Conservation (phyloP, 2,797 vertebrate species). For the Sebastiscus albofasciatus region DNA sequence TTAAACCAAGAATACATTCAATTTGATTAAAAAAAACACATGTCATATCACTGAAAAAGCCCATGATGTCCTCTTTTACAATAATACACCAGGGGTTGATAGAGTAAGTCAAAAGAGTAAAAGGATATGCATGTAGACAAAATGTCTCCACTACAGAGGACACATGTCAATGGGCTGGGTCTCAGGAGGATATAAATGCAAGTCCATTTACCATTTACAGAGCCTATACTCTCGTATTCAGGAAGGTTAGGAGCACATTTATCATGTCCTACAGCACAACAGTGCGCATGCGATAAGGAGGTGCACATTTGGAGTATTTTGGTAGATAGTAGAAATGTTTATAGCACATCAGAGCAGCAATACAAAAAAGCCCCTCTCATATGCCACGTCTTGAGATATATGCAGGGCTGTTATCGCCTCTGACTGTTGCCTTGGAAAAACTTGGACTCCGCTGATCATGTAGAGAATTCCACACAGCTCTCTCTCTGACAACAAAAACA, state of each 20-base stretch:
- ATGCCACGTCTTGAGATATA: constrained; percentile 43
- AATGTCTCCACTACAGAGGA: too few relatives aligned
- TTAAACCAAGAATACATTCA: too few relatives aligned
- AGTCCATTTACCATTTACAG: background rate
- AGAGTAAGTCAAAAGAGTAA: too few relatives aligned
- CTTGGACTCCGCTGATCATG: constrained; percentile 53
- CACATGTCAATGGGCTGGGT: too few relatives aligned
- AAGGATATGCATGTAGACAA: too few relatives aligned
- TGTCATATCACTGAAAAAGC: too few relatives aligned
- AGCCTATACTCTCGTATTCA: constrained; percentile 13
- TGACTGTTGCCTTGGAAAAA: constrained; percentile 34
- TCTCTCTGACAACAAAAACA: constrained; percentile 73
- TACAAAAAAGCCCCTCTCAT: constrained; percentile 26
- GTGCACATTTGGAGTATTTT: constrained; percentile 3
- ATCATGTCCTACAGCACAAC: constrained; percentile 32
- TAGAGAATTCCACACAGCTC: constrained; percentile 52
- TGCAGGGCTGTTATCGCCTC: constrained; percentile 35
- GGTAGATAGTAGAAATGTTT: constrained; percentile 36
- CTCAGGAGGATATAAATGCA: too few relatives aligned
- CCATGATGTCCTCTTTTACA: too few relatives aligned
- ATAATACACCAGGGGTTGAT: too few relatives aligned
- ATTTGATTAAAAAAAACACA: too few relatives aligned
- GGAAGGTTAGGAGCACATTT: constrained; percentile 1
- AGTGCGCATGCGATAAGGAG: constrained; percentile 22
- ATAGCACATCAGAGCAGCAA: constrained; percentile 34